Conservation (phyloP, 92 coral and sea anemone genomes). For the Parazoanthus swiftii region DNA sequence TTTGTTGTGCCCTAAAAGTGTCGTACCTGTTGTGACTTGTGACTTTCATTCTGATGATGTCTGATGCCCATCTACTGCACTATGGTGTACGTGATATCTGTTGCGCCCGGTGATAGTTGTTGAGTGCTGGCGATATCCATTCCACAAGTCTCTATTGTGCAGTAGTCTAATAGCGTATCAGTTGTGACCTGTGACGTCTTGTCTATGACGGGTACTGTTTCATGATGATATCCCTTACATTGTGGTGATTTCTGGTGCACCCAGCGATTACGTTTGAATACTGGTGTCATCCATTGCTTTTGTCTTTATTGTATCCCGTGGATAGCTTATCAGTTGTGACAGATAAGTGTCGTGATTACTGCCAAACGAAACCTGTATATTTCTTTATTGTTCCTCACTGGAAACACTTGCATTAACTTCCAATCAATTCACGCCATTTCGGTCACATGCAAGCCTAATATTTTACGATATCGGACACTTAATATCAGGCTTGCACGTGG, state of each 20-base stretch:
- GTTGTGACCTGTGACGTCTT: not conserved
- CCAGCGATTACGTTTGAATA: not conserved
- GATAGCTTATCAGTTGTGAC: not conserved
- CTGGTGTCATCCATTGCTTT: not conserved
- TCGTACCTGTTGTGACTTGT: not conserved
- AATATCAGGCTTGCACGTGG: no score
- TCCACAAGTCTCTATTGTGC: no score
- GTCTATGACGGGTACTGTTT: no score
- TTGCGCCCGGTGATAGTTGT: not conserved
- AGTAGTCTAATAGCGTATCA: not conserved
- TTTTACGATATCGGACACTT: no score
- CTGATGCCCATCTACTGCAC: not conserved
- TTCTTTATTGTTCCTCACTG: no score
- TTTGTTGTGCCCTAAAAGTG: not conserved
- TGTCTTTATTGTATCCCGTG: not conserved
- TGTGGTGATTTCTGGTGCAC: not conserved
- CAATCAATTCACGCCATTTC: no score
- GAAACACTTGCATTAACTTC: no score
- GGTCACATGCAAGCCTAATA: no score
- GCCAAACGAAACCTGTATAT: no score
- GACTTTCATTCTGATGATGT: not conserved
- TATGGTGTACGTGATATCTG: not conserved
- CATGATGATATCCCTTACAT: not conserved
- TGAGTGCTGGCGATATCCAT: not conserved
- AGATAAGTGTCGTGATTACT: not conserved